These are phyloP conservation scores for Saccopteryx leptura DNA, from an alignment of 2,113 vertebrate species.

Conservation along the genomic window DNA sequence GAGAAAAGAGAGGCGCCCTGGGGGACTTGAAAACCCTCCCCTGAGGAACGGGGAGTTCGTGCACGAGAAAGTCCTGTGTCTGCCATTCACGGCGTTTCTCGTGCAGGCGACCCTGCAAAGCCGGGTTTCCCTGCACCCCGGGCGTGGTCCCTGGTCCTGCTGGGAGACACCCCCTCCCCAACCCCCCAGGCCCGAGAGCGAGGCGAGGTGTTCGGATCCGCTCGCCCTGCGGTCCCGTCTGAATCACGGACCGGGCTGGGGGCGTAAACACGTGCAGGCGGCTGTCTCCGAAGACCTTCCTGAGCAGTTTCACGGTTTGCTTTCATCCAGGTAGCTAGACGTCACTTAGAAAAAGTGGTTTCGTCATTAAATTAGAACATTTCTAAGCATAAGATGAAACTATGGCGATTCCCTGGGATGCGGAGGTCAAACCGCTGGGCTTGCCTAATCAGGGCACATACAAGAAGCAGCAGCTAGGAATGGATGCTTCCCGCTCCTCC, in stretches of 20 bases:
- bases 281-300: background rate
- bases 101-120: background rate
- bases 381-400: background rate
- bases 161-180: background rate
- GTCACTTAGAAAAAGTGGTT: background rate
- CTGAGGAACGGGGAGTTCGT: background rate
- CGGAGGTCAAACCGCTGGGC: too few relatives aligned
- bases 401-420: too few relatives aligned
- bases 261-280: background rate
- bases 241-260: background rate
- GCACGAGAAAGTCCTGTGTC: background rate
- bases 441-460: too few relatives aligned
- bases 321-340: background rate
- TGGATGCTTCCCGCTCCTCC: too few relatives aligned
- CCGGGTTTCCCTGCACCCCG: rapidly evolving
- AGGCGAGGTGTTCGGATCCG: background rate
- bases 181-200: background rate
- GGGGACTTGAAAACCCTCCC: background rate
- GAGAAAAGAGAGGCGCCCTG: background rate
- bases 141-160: background rate
- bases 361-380: background rate
- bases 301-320: background rate
- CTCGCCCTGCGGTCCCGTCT: background rate
- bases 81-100: too few relatives aligned
- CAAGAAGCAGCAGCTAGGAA: too few relatives aligned